phyloP scores from a whole-genome alignment of 2,113 vertebrate genomes.

The Rhea pennata region DNA sequence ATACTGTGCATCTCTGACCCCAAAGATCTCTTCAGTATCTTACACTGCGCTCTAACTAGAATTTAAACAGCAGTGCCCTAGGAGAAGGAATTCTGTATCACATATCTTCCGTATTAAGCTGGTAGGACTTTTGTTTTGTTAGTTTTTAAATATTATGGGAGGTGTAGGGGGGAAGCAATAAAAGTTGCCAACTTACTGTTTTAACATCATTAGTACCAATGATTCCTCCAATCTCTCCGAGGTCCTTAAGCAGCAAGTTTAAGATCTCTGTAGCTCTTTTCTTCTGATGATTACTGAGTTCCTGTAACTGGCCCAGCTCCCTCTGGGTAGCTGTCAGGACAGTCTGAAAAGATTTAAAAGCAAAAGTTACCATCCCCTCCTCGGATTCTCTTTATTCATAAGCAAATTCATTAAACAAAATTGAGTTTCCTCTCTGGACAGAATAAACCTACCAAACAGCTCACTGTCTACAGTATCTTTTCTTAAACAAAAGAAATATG shows the following conservation, averaged over 20 bases:
- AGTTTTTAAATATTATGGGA: background rate
- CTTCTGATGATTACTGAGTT: constrained; percentile 90
- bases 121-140: background rate
- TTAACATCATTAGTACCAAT: constrained; percentile 89
- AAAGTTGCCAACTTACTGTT: constrained; percentile 70
- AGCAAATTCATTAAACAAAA: background rate
- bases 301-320: constrained; percentile 88
- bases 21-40: background rate
- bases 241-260: constrained; percentile 88
- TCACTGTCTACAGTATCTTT: background rate
- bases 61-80: background rate
- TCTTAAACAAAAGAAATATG: background rate
- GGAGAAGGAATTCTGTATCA: background rate
- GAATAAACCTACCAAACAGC: background rate
- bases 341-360: constrained; percentile 74
- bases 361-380: background rate
- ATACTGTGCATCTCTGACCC: background rate
- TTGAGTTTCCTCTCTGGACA: background rate
- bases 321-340: constrained; percentile 81
- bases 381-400: background rate
- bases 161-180: background rate
- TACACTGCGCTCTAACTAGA: background rate
- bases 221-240: constrained; percentile 88
- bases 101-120: fast-evolving
- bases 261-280: constrained; percentile 89